A percentile compares a stretch with the other conserved stretches of the same genome.
These are phyloP conservation scores for Pammene fasciana DNA, from an alignment of 2,888 invertebrate genomes.

Conservation along the genomic window DNA sequence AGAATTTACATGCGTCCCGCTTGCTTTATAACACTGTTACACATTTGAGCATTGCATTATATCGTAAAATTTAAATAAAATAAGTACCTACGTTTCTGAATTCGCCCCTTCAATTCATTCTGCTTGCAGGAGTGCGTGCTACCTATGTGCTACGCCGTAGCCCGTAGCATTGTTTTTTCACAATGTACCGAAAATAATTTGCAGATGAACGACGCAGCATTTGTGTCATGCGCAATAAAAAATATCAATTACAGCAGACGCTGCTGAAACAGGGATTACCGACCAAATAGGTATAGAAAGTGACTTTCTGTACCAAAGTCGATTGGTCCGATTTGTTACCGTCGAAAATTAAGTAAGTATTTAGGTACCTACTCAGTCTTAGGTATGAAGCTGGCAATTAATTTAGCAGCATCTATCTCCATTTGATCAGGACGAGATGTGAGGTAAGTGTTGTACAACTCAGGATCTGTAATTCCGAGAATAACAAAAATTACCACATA, in stretches of 20 bases:
- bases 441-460: slow-evolving; percentile 83
- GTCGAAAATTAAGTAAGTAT: no score
- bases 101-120: not conserved
- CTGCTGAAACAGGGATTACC: no score
- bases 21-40: no score
- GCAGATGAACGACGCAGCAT: not conserved
- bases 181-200: not conserved
- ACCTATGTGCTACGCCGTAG: not conserved
- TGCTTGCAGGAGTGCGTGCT: not conserved
- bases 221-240: not conserved
- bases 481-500: not conserved
- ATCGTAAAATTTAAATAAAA: not conserved
- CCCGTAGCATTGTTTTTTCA: not conserved
- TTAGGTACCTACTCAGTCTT: slow-evolving; percentile 72
- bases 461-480: slow-evolving; percentile 63
- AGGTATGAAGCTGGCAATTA: slow-evolving; percentile 79
- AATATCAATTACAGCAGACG: no score
- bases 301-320: no score
- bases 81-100: not conserved
- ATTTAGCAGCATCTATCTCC: slow-evolving; percentile 84
- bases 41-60: no score
- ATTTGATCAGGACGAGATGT: slow-evolving; percentile 84
- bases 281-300: no score
- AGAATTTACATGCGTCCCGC: no score
- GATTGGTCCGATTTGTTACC: no score